Conservation (phyloP, 2,113 vertebrate genomes). For the Takifugu flavidus region DNA sequence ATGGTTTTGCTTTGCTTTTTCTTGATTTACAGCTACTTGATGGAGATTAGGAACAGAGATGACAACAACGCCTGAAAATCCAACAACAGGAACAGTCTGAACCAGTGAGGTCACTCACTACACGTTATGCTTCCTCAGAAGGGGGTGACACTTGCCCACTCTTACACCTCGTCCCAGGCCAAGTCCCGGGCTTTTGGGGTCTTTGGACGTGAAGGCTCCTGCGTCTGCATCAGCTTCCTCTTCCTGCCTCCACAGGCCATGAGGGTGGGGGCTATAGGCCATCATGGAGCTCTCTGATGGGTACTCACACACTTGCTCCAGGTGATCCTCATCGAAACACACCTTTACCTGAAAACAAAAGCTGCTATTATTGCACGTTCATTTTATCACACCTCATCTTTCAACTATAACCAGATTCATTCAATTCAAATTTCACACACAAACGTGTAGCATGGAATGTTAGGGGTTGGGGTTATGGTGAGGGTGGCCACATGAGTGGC, state of each 20-base stretch:
- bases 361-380: not conserved
- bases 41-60: too few relatives aligned
- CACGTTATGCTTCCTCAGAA: slow-evolving; percentile 51
- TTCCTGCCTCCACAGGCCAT: slow-evolving; percentile 21
- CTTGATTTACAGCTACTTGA: too few relatives aligned
- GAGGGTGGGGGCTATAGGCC: slow-evolving; percentile 22
- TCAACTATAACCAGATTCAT: too few relatives aligned
- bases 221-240: slow-evolving; percentile 44
- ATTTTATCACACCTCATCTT: not conserved
- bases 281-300: slow-evolving; percentile 68
- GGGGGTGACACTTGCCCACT: slow-evolving; percentile 71
- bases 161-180: slow-evolving; percentile 43
- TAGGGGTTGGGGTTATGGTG: not conserved
- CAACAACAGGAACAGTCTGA: not conserved
- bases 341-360: slow-evolving; percentile 63
- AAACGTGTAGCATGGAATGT: too few relatives aligned
- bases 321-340: slow-evolving; percentile 68
- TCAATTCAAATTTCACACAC: too few relatives aligned
- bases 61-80: not conserved
- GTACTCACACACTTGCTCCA: slow-evolving; percentile 75
- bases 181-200: slow-evolving; percentile 26
- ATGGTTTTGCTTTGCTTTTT: too few relatives aligned
- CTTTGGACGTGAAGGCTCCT: slow-evolving; percentile 16
- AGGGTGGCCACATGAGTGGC: not conserved
- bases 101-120: slow-evolving; percentile 9